A percentile compares a stretch with the other conserved stretches of the same genome.
These are phyloP conservation scores for Ethmia dodecea DNA, from an alignment of 2,888 invertebrate species.

Conservation along the genomic window DNA sequence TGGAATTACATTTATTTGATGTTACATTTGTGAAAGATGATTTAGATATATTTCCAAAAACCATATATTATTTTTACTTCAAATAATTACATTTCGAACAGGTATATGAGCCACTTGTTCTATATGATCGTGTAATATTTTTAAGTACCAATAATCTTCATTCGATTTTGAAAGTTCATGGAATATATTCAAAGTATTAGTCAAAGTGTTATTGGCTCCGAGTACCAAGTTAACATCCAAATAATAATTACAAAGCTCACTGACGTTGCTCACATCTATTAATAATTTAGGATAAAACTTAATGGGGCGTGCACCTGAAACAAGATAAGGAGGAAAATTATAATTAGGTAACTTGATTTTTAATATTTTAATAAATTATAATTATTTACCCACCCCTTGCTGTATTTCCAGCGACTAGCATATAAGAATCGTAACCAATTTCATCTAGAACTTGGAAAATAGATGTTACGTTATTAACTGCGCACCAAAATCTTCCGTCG, in stretches of 20 bases:
- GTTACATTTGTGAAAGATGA: no score
- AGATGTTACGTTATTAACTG: no score
- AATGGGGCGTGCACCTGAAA: constrained; percentile 52
- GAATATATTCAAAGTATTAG: constrained; percentile 70
- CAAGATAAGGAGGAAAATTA: constrained; percentile 16
- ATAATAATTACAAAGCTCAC: constrained; percentile 65
- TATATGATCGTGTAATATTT: constrained; percentile 78
- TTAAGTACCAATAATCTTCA: constrained; percentile 78
- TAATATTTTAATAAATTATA: no score
- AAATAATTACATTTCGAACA: constrained; percentile 81
- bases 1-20: no score
- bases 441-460: no score
- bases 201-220: constrained; percentile 39
- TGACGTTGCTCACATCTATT: constrained; percentile 78
- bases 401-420: constrained; percentile 83
- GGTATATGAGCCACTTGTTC: constrained; percentile 84
- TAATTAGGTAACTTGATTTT: no score
- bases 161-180: no score
- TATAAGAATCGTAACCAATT: constrained; percentile 58
- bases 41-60: no score
- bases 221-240: constrained; percentile 62
- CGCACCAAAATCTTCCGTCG: no score
- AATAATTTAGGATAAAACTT: constrained; percentile 52
- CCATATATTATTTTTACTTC: no score
- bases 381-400: constrained; percentile 82